A percentile compares a stretch with the other conserved stretches of the same genome.
phyloP scores from a whole-genome alignment of 2,888 invertebrate species.

The Orchestes rusci region DNA sequence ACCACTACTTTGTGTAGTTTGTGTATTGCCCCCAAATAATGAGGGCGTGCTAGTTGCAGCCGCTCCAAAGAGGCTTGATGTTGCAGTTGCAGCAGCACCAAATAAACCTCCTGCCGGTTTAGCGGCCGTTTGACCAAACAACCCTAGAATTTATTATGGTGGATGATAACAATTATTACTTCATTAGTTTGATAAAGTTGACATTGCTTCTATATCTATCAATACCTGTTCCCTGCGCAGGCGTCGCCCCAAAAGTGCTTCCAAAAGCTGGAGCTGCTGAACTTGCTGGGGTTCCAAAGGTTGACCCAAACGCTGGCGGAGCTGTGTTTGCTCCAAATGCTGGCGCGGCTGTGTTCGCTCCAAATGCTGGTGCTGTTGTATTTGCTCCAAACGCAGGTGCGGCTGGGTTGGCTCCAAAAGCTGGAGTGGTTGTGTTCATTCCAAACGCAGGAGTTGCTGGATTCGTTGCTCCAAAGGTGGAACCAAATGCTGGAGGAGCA shows the following conservation, averaged over 20 bases:
- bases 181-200: neutral
- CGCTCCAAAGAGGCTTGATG: conserved; percentile 22
- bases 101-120: conserved; percentile 39
- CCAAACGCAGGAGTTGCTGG: conserved; percentile 25
- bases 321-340: conserved; percentile 19
- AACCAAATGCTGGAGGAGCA: conserved; percentile 27
- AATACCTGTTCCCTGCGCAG: conserved; percentile 9
- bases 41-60: conserved; percentile 42
- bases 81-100: conserved; percentile 36
- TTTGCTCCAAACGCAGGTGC: conserved; percentile 30
- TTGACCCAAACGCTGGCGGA: conserved; percentile 13
- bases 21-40: conserved; percentile 35
- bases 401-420: conserved; percentile 23
- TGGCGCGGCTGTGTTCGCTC: conserved; percentile 35
- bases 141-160: conserved; percentile 14
- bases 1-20: conserved; percentile 29
- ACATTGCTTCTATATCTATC: neutral
- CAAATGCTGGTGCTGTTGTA: conserved; percentile 32
- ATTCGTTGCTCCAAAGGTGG: conserved; percentile 20
- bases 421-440: conserved; percentile 21
- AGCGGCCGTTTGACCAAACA: conserved; percentile 22
- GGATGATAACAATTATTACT: neutral
- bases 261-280: conserved; percentile 40
- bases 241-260: conserved; percentile 37
- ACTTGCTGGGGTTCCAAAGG: conserved; percentile 29